Base-by-base conservation (phyloP, 2,888 invertebrate species). In the Drosophila algonquin region DNA sequence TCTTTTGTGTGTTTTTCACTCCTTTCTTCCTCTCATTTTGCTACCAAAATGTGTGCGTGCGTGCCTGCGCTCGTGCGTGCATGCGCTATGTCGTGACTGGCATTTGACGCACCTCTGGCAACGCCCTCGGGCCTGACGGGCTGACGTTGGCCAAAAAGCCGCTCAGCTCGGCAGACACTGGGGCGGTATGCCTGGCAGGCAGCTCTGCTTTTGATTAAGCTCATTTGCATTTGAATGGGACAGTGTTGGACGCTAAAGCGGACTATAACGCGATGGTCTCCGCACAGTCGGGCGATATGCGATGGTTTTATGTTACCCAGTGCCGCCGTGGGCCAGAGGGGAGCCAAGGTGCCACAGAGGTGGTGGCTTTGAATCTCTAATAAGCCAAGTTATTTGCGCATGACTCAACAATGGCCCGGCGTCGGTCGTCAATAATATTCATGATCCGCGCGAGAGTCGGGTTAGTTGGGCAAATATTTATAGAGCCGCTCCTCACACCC, bases 181-280 rank as follows among this genome's bases (percentile, higher is more conserved):
- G 40, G 40, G 40, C 40, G 40, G 40, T 40, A 40, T 40, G 40
- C 14, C 18, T 56, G 69, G 60, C 70, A 51, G 63, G 45, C 60
- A 84, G 82, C 82, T 83, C 83, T 79, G 83, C 76, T 83, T 83
- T 84, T 83, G 82, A 83, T 83, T 82, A 85, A 82, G 83, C 83
- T 84, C 85, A 83, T 83, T 83, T 83, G 83, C 83, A 83, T 83
- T 64, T 85, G 81, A 84, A 83, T 83, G 81, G 65, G 40, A 40
- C 67, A 58, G 52, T 62, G 46, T n/a, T 47, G 61, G 56, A 32
- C 55, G n/a, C 24, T 10, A 16, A 27, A 45, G 40, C 40, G 40
- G 40, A 40, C 40, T 40, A 6, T 14, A 14, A 14, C 40, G 40
- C 40, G 14, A 40, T 40, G 40, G 40, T 40, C 40, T 40, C 40